phyloP scores from a whole-genome alignment of 2,888 invertebrate genomes.

The Lycia hirtaria region DNA sequence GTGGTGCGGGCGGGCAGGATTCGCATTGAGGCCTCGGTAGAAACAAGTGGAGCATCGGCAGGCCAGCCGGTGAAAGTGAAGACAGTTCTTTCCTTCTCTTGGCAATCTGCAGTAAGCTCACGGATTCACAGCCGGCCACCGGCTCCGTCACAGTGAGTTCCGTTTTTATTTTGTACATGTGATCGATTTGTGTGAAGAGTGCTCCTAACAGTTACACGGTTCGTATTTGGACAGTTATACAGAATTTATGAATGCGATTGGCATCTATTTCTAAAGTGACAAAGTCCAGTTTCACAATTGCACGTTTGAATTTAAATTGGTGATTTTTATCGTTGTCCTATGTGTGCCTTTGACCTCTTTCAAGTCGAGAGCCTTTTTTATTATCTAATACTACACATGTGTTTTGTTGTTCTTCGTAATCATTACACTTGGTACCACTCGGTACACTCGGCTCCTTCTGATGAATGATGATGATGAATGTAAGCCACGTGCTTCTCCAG shows the following conservation, averaged over 20 bases:
- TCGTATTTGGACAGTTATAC: slow-evolving; percentile 14
- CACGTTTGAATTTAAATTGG: not conserved
- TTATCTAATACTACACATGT: not conserved
- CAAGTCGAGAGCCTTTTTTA: not conserved
- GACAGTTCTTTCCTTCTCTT: slow-evolving; percentile 64
- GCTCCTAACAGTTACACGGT: slow-evolving; percentile 12
- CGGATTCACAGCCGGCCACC: slow-evolving; percentile 51
- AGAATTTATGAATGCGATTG: slow-evolving; percentile 6
- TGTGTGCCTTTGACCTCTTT: slow-evolving; percentile 1
- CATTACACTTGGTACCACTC: no score
- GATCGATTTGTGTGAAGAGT: slow-evolving; percentile 23
- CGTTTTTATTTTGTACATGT: slow-evolving; percentile 28
- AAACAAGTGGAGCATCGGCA: slow-evolving; percentile 69
- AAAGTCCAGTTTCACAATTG: slow-evolving; percentile 1
- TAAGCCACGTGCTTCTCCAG: no score
- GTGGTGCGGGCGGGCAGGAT: slow-evolving; percentile 57
- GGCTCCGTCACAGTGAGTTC: slow-evolving; percentile 41
- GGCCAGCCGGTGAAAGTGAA: slow-evolving; percentile 70
- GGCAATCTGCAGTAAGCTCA: slow-evolving; percentile 25
- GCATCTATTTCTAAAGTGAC: slow-evolving; percentile 3
- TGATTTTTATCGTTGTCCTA: not conserved
- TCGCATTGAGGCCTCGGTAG: slow-evolving; percentile 62
- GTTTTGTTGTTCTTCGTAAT: slow-evolving; percentile 5
- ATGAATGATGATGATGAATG: no score
- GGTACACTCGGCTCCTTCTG: no score